A percentile compares a stretch with the other conserved stretches of the same genome.
Conservation (phyloP, 2,113 vertebrate genomes). For the Xenopus borealis region DNA sequence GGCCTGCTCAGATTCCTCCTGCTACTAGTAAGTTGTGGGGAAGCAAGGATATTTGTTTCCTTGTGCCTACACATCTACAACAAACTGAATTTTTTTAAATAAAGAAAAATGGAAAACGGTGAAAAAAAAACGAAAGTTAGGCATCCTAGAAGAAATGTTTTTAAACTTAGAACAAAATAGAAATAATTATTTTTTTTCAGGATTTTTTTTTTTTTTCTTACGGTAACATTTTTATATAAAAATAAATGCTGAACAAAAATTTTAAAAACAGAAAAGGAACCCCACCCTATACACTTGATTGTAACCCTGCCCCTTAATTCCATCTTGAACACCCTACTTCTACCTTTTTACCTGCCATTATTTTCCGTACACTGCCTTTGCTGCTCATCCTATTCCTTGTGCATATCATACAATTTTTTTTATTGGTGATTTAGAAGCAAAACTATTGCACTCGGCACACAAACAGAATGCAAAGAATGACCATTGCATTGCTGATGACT, state of each 20-base stretch:
- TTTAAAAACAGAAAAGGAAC: conserved; percentile 50
- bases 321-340: not conserved
- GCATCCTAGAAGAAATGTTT: conserved; percentile 67
- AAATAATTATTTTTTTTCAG: conserved; percentile 55
- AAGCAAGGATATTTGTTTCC: conserved; percentile 53
- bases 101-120: conserved; percentile 59
- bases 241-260: conserved; percentile 51
- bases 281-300: not conserved
- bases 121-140: conserved; percentile 57
- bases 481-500: too few species aligned
- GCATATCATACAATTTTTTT: not conserved
- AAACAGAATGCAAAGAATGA: too few species aligned
- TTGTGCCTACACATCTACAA: conserved; percentile 68
- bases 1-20: conserved; percentile 1
- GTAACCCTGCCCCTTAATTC: conserved; percentile 5
- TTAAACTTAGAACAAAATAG: conserved; percentile 70
- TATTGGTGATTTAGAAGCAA: too few species aligned
- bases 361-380: not conserved
- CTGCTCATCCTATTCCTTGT: not conserved
- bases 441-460: too few species aligned
- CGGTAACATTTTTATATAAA: conserved; percentile 58
- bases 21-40: conserved; percentile 20
- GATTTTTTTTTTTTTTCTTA: conserved; percentile 65
- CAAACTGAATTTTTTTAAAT: conserved; percentile 49
- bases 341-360: not conserved